Conservation (phyloP, 2,113 vertebrate genomes). For the Rhinolophus sinicus region DNA sequence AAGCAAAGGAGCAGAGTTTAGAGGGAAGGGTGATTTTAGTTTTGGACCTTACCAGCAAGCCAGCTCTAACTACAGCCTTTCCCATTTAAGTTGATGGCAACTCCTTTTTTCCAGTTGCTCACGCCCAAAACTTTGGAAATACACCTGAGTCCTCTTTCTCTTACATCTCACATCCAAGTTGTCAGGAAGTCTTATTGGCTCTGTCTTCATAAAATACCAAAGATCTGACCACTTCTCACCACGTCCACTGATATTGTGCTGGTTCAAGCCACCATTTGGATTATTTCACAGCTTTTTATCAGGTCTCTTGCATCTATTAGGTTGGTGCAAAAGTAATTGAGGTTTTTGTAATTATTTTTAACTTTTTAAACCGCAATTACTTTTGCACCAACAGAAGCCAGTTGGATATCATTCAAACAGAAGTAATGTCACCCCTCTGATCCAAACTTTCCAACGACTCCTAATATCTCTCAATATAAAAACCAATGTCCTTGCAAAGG, state of each 20-base stretch:
- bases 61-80: not conserved
- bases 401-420: not conserved
- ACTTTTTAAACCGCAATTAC: too few species aligned
- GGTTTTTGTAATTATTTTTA: too few species aligned
- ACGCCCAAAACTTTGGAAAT: not conserved
- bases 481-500: not conserved
- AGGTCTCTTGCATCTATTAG: not conserved
- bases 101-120: not conserved
- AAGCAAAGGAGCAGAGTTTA: not conserved
- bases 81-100: not conserved
- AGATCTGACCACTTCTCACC: not conserved
- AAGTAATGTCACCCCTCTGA: not conserved
- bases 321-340: too few species aligned
- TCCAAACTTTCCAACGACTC: not conserved
- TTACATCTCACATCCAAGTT: not conserved
- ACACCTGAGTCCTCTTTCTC: not conserved
- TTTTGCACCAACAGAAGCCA: not conserved
- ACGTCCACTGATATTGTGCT: not conserved
- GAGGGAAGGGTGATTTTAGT: not conserved
- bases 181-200: not conserved
- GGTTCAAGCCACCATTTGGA: not conserved
- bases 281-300: not conserved
- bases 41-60: not conserved
- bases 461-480: not conserved
- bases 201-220: constrained; percentile 33